Evolutionary conservation across 2,888 invertebrate genomes (phyloP).

Genomic region (Crematogaster levior): DNA sequence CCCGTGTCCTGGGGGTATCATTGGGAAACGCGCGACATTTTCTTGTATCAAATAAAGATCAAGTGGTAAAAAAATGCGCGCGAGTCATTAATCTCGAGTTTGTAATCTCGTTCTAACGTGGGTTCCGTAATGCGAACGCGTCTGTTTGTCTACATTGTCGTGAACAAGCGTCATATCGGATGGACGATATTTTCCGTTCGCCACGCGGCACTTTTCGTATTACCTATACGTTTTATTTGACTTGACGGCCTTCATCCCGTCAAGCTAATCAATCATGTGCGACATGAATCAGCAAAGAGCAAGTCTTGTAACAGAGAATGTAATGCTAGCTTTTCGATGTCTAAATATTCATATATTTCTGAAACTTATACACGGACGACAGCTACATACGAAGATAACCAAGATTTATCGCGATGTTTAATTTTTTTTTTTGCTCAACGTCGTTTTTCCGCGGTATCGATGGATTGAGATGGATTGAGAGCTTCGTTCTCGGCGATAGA

Average conservation of each 20-base stretch:
- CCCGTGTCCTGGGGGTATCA: not conserved
- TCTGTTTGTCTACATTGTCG: not conserved
- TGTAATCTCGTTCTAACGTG: not conserved
- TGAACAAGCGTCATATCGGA: conserved; percentile 3
- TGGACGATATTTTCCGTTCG: conserved; percentile 25
- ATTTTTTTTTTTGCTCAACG: conserved; percentile 19
- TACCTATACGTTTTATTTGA: conserved; percentile 37
- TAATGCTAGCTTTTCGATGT: not conserved
- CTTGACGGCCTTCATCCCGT: conserved; percentile 28
- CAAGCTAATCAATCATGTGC: conserved; percentile 18
- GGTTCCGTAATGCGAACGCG: not conserved
- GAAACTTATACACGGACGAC: not conserved
- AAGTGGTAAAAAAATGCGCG: not conserved
- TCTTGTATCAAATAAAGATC: conserved; percentile 48
- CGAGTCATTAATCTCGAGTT: conserved; percentile 37
- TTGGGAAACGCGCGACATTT: conserved; percentile 16
- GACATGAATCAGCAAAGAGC: conserved; percentile 37
- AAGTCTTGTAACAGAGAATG: not conserved
- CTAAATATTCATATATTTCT: conserved; percentile 27
- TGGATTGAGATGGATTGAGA: not conserved
- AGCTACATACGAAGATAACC: not conserved
- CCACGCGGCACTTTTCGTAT: conserved; percentile 14
- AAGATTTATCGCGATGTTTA: not conserved
- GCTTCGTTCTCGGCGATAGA: not conserved
- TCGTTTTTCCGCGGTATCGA: conserved; percentile 5